Conservation (phyloP, 1,140 invertebrate species). For the Cyrtorhinus lividipennis region DNA sequence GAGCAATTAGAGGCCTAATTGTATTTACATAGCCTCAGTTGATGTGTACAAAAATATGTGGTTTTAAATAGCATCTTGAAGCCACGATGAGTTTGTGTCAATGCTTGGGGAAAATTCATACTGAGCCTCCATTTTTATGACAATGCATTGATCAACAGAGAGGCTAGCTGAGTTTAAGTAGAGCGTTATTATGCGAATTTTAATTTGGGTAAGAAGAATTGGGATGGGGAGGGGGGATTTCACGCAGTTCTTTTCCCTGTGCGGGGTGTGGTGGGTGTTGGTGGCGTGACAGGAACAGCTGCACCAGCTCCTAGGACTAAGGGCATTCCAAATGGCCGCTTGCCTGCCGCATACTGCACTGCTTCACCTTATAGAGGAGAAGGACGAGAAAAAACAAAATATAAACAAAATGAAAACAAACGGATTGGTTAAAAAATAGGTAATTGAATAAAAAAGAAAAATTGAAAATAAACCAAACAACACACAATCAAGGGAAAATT, state of each 20-base stretch:
- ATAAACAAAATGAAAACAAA: conserved; percentile 21
- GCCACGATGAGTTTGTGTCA: too few species aligned
- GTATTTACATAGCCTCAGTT: too few species aligned
- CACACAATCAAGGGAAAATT: background rate
- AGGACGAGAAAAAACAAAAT: conserved; percentile 19
- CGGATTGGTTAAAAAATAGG: background rate
- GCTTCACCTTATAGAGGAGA: conserved; percentile 25
- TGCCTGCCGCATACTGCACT: conserved; percentile 37
- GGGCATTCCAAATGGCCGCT: conserved; percentile 58
- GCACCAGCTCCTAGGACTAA: conserved; percentile 37
- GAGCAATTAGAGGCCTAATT: too few species aligned
- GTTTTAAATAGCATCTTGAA: too few species aligned
- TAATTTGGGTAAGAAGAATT: too few species aligned
- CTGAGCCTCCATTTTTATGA: too few species aligned
- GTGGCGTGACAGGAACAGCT: conserved; percentile 14
- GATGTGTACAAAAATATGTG: too few species aligned
- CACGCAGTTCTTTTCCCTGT: conserved; percentile 10
- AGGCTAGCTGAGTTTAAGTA: too few species aligned
- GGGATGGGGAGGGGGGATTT: background rate
- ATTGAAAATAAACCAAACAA: conserved; percentile 25
- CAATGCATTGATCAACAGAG: too few species aligned
- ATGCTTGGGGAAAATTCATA: too few species aligned
- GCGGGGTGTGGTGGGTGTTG: background rate
- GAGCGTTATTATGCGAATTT: too few species aligned
- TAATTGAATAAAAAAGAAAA: conserved; percentile 19